Evolutionary conservation across 2,797 vertebrate species (phyloP), one percentile per base, ranked within the genome.

Genomic region (Poeciliopsis turneri): DNA sequence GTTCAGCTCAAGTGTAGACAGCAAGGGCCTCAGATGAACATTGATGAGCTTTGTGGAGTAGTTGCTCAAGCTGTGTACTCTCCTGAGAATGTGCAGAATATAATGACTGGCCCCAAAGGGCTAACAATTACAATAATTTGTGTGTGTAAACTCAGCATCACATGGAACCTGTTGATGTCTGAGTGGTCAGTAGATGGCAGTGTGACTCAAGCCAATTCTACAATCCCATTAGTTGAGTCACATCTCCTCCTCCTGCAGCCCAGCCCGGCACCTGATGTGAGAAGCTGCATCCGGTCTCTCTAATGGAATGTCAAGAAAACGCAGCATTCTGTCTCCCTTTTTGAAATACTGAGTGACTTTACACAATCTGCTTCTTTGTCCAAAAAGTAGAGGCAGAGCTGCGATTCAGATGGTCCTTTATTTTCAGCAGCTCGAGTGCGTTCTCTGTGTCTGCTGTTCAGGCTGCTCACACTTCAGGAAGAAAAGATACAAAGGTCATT

Each of bases 281-380:
- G 64, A 90, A 85, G 85, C 87, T 86, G 88, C 89, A 88, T 89
- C 71, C 83, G 89, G 86, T 84, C 77, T 79, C 93, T 94, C 93
- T 94, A 94, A 94, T 94, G 88, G 91, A 92, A 92, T 92, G 92
- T 94, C 92, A 91, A 90, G 91, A 92, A 91, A 93, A 90, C 84
- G 81, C 88, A 90, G 89, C 74, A 82, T 88, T 90, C 91, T 86
- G 82, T 84, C 76, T 83, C 82, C 84, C 82, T 85, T 85, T 90
- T 90, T 87, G 87, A 94, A 92, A 94, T 89, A 92, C 88, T 89
- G 84, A 87, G 88, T 41, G 45, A 90, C 84, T 93, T 94, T 88
- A 90, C 92, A 88, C 86, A 92, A 90, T 89, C 79, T 33, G 72
- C 82, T 87, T 78, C 70, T 49, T 57, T 53, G 25, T 61, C 87